Evolutionary conservation across 30 jellyfish, hydroid and myxozoan genomes (phyloP), one percentile per base, ranked within the genome.

Genomic region (Chrysaora quinquecirrha): DNA sequence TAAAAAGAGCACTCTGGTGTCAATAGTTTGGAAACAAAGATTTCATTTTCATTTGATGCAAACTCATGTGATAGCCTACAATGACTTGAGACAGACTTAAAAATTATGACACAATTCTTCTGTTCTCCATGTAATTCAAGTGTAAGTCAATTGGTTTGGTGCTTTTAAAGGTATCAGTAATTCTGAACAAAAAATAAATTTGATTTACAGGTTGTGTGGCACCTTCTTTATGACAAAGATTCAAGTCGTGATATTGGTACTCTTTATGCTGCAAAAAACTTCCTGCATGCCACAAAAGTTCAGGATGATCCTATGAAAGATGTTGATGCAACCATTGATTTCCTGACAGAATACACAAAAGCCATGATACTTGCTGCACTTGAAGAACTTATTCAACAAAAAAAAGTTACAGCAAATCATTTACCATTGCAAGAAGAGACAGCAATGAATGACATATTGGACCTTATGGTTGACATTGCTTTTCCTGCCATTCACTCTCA

Each of bases 201-300:
- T 24, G 32, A 10, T 73, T 73, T 73, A 47, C 50, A 73, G 85
- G 85, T 73, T 73, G 85, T 73, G 58, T 73, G 73, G 73, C 72
- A 73, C 73, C 48, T 73, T 32, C 85, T 73, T 12, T 73, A 73
- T 73, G 85, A 48, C 28, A 46, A 30, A 28, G 54, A 69, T 30
- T 33, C 64, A 31, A 12, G 64, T 16, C 19, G 81, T 31, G 81
- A 69, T 35, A 35, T 69, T 69, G 65, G 81, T 35, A 69, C 64
- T 31, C 81, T 69, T 69, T 69, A 69, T 23, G 64, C 63, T 31
- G 81, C 81, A 69, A 33, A 35, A 31, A 69, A 69, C 81, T 69
- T 69, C 35, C 58, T 48, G 73, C 71, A 73, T 52, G 85, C 85
- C 58, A 48, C 58, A 73, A 73, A 73, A 20, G 73, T 46, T 48